Conservation (phyloP, 1,140 invertebrate species). For the Cydia splendana region DNA sequence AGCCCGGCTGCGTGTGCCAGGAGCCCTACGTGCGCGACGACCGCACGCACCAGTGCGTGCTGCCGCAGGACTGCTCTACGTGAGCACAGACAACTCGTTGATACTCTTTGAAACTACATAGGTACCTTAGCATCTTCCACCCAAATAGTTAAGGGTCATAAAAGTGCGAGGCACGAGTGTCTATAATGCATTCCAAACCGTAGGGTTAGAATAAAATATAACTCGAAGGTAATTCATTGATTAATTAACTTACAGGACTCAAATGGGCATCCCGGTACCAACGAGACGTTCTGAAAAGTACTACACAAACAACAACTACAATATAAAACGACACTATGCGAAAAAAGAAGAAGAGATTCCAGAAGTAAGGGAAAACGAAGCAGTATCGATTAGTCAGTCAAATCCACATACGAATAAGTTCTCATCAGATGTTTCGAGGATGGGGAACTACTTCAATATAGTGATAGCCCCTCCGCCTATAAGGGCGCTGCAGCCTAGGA, state of each 20-base stretch:
- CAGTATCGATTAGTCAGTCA: conserved; percentile 3
- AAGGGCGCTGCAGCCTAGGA: conserved; percentile 65
- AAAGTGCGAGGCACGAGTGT: too few relatives aligned
- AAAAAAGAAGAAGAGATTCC: conserved; percentile 48
- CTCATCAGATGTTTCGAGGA: conserved; percentile 59
- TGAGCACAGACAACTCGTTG: too few relatives aligned
- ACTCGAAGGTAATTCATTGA: too few relatives aligned
- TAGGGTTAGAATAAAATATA: too few relatives aligned
- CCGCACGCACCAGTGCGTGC: too few relatives aligned
- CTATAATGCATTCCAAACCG: too few relatives aligned
- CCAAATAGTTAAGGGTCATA: too few relatives aligned
- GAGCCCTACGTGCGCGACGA: too few relatives aligned
- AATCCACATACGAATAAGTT: conserved; percentile 52
- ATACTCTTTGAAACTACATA: too few relatives aligned
- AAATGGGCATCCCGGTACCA: conserved; percentile 74
- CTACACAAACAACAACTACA: conserved; percentile 40
- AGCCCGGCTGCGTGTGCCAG: too few relatives aligned
- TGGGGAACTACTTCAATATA: conserved; percentile 75
- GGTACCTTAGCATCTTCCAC: conserved; percentile 35
- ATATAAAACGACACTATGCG: conserved; percentile 38
- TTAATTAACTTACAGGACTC: conserved; percentile 58
- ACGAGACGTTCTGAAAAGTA: conserved; percentile 53
- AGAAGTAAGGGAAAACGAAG: conserved; percentile 49
- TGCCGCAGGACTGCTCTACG: too few relatives aligned
- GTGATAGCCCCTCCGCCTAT: conserved; percentile 73